These are phyloP conservation scores for Eustalomyia histrio DNA, from an alignment of 2,888 invertebrate species.

Conservation along the genomic window DNA sequence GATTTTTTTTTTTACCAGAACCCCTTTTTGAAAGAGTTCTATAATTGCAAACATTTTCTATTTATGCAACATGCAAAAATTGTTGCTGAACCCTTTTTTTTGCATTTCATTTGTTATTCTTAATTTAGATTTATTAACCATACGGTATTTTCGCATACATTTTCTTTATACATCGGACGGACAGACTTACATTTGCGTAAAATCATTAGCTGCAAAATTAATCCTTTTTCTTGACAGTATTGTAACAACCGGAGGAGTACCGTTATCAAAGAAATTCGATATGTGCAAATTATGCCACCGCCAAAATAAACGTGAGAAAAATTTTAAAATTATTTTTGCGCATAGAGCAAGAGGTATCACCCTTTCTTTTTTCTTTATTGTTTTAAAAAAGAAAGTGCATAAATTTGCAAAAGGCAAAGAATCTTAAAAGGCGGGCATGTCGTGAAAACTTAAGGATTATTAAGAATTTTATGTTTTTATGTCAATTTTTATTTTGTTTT, in stretches of 20 bases:
- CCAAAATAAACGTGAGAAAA: constrained; percentile 62
- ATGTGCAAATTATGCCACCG: constrained; percentile 63
- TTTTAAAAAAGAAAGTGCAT: constrained; percentile 18
- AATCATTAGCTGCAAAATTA: constrained; percentile 67
- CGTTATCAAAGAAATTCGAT: constrained; percentile 55
- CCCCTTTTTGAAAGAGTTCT: constrained; percentile 25
- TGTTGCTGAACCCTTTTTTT: constrained; percentile 33
- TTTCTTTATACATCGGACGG: background rate
- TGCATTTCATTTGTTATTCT: constrained; percentile 12
- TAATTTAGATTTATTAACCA: constrained; percentile 56
- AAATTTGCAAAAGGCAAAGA: constrained; percentile 30
- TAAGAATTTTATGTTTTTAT: constrained; percentile 15
- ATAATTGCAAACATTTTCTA: constrained; percentile 27
- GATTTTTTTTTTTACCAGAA: constrained; percentile 17
- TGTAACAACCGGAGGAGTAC: constrained; percentile 46
- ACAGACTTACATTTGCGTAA: constrained; percentile 47
- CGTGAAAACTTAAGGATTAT: constrained; percentile 57
- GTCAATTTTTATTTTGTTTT: background rate
- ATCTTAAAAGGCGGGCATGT: constrained; percentile 26
- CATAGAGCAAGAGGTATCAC: background rate
- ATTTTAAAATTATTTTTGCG: constrained; percentile 28
- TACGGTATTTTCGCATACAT: constrained; percentile 12
- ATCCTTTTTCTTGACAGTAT: constrained; percentile 67
- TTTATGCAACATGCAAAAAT: constrained; percentile 56
- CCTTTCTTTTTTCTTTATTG: constrained; percentile 9